Conservation (phyloP, 2,888 invertebrate species). For the Thera britannica region DNA sequence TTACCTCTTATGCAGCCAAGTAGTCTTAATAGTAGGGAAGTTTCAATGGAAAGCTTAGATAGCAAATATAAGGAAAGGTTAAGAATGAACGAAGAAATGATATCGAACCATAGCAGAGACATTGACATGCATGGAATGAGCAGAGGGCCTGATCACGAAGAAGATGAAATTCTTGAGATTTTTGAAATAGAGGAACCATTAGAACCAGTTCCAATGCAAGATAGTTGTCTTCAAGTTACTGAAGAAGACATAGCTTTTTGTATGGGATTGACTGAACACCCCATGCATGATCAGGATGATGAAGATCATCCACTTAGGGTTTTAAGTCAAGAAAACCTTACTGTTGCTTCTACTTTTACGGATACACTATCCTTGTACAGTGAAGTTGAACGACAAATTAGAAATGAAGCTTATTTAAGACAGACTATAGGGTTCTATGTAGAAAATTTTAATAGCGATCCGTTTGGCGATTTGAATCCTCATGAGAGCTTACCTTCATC, state of each 20-base stretch:
- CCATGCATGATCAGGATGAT: slow-evolving; percentile 88
- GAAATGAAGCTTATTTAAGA: slow-evolving; percentile 85
- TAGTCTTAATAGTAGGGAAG: slow-evolving; percentile 90
- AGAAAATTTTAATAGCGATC: slow-evolving; percentile 77
- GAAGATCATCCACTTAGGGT: slow-evolving; percentile 95
- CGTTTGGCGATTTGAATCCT: slow-evolving; percentile 70
- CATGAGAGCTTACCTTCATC: slow-evolving; percentile 78
- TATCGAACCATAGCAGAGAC: slow-evolving; percentile 84
- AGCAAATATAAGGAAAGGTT: slow-evolving; percentile 90
- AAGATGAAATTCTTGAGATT: slow-evolving; percentile 91
- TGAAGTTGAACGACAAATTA: slow-evolving; percentile 87
- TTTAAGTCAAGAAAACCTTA: slow-evolving; percentile 95
- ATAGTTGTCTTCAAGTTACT: slow-evolving; percentile 94
- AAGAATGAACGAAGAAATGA: slow-evolving; percentile 83
- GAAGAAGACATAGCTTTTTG: slow-evolving; percentile 96
- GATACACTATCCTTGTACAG: slow-evolving; percentile 88
- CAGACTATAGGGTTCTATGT: slow-evolving; percentile 83
- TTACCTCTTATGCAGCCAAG: slow-evolving; percentile 90
- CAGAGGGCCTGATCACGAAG: slow-evolving; percentile 75
- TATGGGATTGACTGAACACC: slow-evolving; percentile 90
- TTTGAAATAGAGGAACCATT: slow-evolving; percentile 92
- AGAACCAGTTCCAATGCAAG: slow-evolving; percentile 94
- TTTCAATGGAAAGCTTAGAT: slow-evolving; percentile 93
- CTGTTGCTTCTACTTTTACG: slow-evolving; percentile 95
- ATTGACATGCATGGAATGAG: slow-evolving; percentile 79